Evolutionary conservation across 2,888 invertebrate genomes (phyloP), one percentile per base, ranked within the genome.

Genomic region (Andrena trimmerana): DNA sequence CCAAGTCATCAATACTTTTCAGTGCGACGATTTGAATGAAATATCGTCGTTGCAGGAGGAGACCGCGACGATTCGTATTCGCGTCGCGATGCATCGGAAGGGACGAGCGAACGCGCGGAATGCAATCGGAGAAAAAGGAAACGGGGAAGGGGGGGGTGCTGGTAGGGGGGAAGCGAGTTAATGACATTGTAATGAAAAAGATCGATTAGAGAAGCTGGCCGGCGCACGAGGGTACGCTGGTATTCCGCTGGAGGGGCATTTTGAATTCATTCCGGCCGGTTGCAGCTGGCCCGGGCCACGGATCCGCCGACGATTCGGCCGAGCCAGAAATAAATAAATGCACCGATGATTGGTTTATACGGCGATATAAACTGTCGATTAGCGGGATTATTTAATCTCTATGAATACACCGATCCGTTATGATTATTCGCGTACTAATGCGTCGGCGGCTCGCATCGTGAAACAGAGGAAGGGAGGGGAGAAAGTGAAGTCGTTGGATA

Each of bases 1-100:
- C 79, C 69, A 65, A 88, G 89, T 90, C 90, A 90, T 90, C 89
- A 89, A 90, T 90, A 90, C 89, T 88, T 90, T 90, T 90, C 90
- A 90, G 60, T 81, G 84, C 74, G 85, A 87, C 88, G 84, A 89
- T 90, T 87, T 86, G 86, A 89, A 90, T 90, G 90, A 90, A 90
- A 88, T 88, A 90, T 89, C 85, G 84, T 74, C 77, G 60, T 66
- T 70, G 82, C 67, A 48, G 69, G 62, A 60, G 69, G 76, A 57
- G 59, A 54, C 57, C 54, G 68, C 82, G 74, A 83, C 79, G 85
- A 74, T 81, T 78, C 85, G 85, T 85, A 82, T 73, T 85, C 85
- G 79, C 78, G 74, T 69, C 68, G 73, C 77, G 73, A 72, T 70
- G 66, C 67, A 65, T 75, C 78, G 68, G 2, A 27, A 20, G 72